These are phyloP conservation scores for Bombylius major DNA, from an alignment of 2,888 invertebrate species.

Conservation along the genomic window DNA sequence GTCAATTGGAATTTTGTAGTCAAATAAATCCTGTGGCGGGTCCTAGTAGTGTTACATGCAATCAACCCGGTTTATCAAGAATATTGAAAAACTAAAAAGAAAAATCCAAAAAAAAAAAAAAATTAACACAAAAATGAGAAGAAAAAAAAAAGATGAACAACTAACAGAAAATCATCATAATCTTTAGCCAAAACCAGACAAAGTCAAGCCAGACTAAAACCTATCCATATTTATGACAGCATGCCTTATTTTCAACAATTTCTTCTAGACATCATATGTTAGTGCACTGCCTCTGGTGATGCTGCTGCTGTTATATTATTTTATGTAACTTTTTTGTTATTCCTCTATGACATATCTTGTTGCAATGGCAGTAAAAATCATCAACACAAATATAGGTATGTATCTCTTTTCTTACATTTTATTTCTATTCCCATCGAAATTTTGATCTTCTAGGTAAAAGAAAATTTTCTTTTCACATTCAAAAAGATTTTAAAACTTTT, in stretches of 20 bases:
- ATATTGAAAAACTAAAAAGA: too few relatives aligned
- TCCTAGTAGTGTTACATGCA: not conserved
- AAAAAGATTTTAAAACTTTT: too few relatives aligned
- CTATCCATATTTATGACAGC: conserved; percentile 14
- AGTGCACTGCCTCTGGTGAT: not conserved
- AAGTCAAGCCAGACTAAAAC: conserved; percentile 1
- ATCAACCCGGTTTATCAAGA: not conserved
- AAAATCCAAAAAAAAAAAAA: not conserved
- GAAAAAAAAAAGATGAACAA: too few relatives aligned
- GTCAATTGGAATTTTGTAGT: not conserved
- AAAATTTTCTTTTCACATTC: too few relatives aligned
- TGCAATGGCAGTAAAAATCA: not conserved
- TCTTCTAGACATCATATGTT: conserved; percentile 6
- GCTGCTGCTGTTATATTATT: not conserved
- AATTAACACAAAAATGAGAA: not conserved
- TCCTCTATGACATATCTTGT: conserved; percentile 6
- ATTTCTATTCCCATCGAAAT: too few relatives aligned
- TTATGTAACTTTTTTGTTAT: not conserved
- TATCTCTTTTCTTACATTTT: too few relatives aligned
- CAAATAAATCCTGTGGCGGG: not conserved
- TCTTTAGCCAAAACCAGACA: conserved; percentile 1
- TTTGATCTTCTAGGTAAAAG: too few relatives aligned
- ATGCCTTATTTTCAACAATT: conserved; percentile 9
- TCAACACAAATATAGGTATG: too few relatives aligned
- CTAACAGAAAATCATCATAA: not conserved